Percentiles rank a stretch among this genome's conserved stretches.
Evolutionary conservation across 2,113 vertebrate species (phyloP).

Genomic region (Oreochromis niloticus): DNA sequence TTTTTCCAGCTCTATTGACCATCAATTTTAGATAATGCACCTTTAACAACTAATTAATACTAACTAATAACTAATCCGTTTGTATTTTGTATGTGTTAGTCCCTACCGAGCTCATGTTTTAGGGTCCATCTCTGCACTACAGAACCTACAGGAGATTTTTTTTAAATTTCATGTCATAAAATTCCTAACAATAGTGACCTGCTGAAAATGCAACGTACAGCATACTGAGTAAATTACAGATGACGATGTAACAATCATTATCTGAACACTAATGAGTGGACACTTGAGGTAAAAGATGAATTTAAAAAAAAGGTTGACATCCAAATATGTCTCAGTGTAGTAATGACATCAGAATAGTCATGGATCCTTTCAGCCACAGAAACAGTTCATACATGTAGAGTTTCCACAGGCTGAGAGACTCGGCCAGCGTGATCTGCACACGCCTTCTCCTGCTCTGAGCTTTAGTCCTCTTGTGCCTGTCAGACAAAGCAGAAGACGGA

Average conservation of each 20-base stretch:
- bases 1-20: not conserved
- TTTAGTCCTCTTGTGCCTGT: slow-evolving; percentile 82
- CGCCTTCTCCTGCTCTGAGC: slow-evolving; percentile 67
- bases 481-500: not conserved
- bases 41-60: not conserved
- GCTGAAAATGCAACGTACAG: not conserved
- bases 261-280: not conserved
- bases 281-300: not conserved
- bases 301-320: not conserved
- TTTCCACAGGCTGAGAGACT: slow-evolving; percentile 79
- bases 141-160: not conserved
- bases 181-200: not conserved
- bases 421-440: slow-evolving; percentile 76
- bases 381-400: slow-evolving; percentile 81
- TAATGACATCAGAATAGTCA: slow-evolving; percentile 56
- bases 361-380: slow-evolving; percentile 74
- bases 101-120: not conserved
- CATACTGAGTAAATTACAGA: not conserved
- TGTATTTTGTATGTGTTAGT: not conserved
- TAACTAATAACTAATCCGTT: not conserved
- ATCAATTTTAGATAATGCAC: not conserved
- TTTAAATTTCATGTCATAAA: not conserved
- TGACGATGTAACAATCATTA: not conserved
- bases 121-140: not conserved
- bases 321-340: slow-evolving; percentile 46